Percentiles rank a stretch among this genome's conserved stretches.
phyloP scores from a whole-genome alignment of 2,888 invertebrate species.

The Agrotis ipsilon region DNA sequence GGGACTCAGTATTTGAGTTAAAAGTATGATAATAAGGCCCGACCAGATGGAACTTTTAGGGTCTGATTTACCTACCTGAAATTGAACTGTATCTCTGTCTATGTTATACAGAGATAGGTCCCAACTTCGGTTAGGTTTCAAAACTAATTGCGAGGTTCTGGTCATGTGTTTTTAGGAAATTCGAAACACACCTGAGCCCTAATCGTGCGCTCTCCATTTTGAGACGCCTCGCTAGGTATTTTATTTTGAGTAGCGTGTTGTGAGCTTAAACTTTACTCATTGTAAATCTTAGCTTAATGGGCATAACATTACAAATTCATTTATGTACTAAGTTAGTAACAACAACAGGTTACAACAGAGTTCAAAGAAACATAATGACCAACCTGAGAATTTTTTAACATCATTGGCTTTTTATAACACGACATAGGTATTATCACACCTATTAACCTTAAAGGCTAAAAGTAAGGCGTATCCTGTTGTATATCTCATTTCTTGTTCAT shows the following conservation, averaged over 20 bases:
- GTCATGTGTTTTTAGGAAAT: conserved; percentile 19
- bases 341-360: too few relatives aligned
- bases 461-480: too few relatives aligned
- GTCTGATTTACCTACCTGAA: conserved; percentile 32
- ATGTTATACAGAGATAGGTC: conserved; percentile 7
- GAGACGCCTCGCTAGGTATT: conserved; percentile 4
- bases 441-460: too few relatives aligned
- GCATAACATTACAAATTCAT: neutral
- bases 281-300: neutral
- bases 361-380: too few relatives aligned
- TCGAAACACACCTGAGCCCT: conserved; percentile 12
- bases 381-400: too few relatives aligned
- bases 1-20: conserved; percentile 19
- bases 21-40: conserved; percentile 36
- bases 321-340: too few relatives aligned
- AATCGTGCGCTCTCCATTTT: conserved; percentile 9
- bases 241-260: conserved; percentile 4
- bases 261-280: conserved; percentile 4
- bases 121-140: conserved; percentile 17
- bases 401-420: too few relatives aligned
- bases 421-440: too few relatives aligned
- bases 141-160: conserved; percentile 27
- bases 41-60: conserved; percentile 16
- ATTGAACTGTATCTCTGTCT: conserved; percentile 19
- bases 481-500: too few relatives aligned